Percentiles rank a stretch among this genome's conserved stretches.
Evolutionary conservation across 1,140 invertebrate genomes (phyloP).

Genomic region (Dolichoris vasculosae): DNA sequence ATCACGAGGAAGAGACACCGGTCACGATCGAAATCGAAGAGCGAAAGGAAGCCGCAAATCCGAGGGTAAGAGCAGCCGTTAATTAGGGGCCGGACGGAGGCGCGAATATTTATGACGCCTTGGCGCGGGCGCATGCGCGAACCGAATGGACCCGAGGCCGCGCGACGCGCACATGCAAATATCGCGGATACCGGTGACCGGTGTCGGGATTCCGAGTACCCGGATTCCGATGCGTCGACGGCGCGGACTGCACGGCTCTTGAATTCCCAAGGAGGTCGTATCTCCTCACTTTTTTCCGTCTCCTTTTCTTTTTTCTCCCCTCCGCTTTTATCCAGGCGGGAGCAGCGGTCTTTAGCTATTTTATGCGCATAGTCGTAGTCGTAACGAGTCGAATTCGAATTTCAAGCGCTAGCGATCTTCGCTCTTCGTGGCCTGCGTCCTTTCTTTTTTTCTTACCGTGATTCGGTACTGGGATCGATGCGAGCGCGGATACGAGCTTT

Average conservation of each 20-base stretch:
- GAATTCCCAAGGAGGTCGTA: conserved; percentile 13
- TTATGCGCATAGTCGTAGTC: conserved; percentile 3
- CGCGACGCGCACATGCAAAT: conserved; percentile 20
- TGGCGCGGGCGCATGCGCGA: conserved; percentile 16
- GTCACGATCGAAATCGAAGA: not conserved
- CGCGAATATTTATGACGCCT: not conserved
- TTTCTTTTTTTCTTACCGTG: too few species aligned
- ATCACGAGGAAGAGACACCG: not conserved
- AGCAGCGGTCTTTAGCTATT: conserved; percentile 7
- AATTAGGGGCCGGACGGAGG: conserved; percentile 36
- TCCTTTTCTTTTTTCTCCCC: not conserved
- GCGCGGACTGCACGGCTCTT: not conserved
- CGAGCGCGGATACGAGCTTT: not conserved
- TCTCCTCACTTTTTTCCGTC: not conserved
- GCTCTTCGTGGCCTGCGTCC: not conserved
- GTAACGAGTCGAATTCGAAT: conserved; percentile 5
- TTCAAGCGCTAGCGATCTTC: not conserved
- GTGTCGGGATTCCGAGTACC: not conserved
- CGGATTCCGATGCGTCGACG: conserved; percentile 19
- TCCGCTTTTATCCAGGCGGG: not conserved
- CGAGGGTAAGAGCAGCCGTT: not conserved
- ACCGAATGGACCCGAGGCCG: not conserved
- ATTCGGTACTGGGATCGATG: not conserved
- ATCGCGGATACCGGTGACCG: not conserved
- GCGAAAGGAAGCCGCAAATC: not conserved